These are phyloP conservation scores for Hemicordylus capensis DNA, from an alignment of 2,113 vertebrate genomes.

Conservation along the genomic window DNA sequence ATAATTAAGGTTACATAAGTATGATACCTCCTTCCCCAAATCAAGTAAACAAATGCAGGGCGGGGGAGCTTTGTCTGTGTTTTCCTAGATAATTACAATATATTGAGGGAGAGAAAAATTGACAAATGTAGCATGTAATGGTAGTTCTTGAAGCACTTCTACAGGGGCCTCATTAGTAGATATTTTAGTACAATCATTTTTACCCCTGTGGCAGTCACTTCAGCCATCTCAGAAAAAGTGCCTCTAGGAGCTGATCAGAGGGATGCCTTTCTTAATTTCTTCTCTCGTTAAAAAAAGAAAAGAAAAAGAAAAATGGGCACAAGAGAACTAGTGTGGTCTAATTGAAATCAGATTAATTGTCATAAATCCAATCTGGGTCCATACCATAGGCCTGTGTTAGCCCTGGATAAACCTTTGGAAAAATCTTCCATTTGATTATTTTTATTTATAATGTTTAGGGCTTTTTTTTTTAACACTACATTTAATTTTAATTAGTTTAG, in stretches of 20 bases:
- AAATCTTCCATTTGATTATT: conserved; percentile 23
- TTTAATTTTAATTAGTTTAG: background rate
- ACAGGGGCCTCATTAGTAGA: conserved; percentile 73
- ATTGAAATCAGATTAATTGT: conserved; percentile 75
- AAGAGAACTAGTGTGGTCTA: conserved; percentile 67
- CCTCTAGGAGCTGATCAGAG: conserved; percentile 70
- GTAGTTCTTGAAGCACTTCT: conserved; percentile 69
- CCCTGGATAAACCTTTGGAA: conserved; percentile 17
- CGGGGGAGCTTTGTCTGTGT: conserved; percentile 40
- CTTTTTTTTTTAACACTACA: background rate
- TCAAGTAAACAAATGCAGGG: background rate
- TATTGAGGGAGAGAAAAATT: conserved; percentile 57
- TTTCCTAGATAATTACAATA: conserved; percentile 59
- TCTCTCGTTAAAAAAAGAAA: conserved; percentile 52
- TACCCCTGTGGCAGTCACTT: conserved; percentile 71
- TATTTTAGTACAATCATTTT: conserved; percentile 71
- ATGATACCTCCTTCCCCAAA: conserved; percentile 53
- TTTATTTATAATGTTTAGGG: background rate
- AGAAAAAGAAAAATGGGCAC: conserved; percentile 64
- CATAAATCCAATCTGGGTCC: conserved; percentile 59
- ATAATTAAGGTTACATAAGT: conserved; percentile 65
- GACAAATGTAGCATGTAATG: conserved; percentile 68
- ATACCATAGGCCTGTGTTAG: conserved; percentile 55
- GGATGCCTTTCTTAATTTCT: conserved; percentile 68
- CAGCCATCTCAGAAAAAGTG: conserved; percentile 71